phyloP scores from a whole-genome alignment of 1,140 invertebrate genomes.

The Drosophila ironensis region DNA sequence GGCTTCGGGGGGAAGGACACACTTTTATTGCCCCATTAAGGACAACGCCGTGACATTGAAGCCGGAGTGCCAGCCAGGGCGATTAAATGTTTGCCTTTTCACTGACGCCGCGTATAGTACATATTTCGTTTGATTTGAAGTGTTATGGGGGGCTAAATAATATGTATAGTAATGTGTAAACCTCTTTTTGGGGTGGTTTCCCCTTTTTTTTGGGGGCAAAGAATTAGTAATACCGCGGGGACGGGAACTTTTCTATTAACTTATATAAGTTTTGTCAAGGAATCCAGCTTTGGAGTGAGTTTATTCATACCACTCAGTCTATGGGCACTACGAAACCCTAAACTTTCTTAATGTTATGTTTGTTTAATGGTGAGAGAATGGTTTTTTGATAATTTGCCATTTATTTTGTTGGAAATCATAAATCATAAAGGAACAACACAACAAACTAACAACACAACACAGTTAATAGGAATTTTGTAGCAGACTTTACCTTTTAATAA shows the following conservation, averaged over 20 bases:
- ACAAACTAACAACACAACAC: conserved; percentile 30
- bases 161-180: background rate
- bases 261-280: no score
- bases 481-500: conserved; percentile 80
- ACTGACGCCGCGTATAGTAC: background rate
- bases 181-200: background rate
- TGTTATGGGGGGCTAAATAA: background rate
- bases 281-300: no score
- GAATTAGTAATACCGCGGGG: no score
- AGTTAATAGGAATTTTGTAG: conserved; percentile 39
- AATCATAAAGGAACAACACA: conserved; percentile 20
- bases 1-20: conserved; percentile 28
- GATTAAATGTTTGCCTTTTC: conserved; percentile 37
- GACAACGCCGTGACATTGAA: conserved; percentile 39
- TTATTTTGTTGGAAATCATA: conserved; percentile 17
- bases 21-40: conserved; percentile 47
- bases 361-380: conserved; percentile 16
- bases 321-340: no score
- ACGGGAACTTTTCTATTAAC: no score
- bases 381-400: conserved; percentile 27
- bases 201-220: background rate
- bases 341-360: conserved; percentile 24
- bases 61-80: conserved; percentile 37
- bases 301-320: no score
- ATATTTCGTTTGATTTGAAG: background rate